phyloP scores from a whole-genome alignment of 2,113 vertebrate species.

The Stegastes partitus region DNA sequence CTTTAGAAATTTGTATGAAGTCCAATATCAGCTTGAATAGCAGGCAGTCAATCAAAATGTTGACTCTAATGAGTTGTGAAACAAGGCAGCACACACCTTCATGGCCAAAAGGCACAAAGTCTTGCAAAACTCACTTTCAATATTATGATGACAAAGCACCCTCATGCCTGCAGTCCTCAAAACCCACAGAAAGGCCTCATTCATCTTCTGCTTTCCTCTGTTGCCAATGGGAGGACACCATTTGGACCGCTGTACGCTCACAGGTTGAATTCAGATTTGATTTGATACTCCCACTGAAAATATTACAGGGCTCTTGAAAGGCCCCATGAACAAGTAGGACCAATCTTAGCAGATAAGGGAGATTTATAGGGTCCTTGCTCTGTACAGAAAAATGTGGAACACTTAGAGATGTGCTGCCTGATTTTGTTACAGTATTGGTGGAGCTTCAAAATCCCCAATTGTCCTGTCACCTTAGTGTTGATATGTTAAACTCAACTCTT shows the following conservation, averaged over 20 bases:
- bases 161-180: conserved; percentile 43
- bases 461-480: background rate
- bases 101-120: conserved; percentile 56
- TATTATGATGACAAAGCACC: conserved; percentile 72
- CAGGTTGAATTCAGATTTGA: conserved; percentile 61
- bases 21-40: conserved; percentile 48
- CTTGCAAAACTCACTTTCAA: conserved; percentile 48
- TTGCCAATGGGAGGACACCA: conserved; percentile 53
- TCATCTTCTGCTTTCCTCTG: conserved; percentile 57
- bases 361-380: conserved; percentile 51
- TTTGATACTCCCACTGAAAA: conserved; percentile 59
- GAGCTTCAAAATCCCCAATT: background rate
- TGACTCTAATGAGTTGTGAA: conserved; percentile 69
- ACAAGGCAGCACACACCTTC: conserved; percentile 52
- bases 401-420: conserved; percentile 4
- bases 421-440: background rate
- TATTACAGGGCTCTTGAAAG: conserved; percentile 22
- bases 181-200: conserved; percentile 49
- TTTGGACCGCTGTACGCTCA: conserved; percentile 27
- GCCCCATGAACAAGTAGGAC: conserved; percentile 15
- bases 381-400: conserved; percentile 25
- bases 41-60: conserved; percentile 61
- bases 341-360: conserved; percentile 48
- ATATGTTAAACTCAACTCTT: background rate
- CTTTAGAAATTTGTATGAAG: conserved; percentile 35